phyloP scores from a whole-genome alignment of 1,140 invertebrate species.

The Teleopsis dalmanni region DNA sequence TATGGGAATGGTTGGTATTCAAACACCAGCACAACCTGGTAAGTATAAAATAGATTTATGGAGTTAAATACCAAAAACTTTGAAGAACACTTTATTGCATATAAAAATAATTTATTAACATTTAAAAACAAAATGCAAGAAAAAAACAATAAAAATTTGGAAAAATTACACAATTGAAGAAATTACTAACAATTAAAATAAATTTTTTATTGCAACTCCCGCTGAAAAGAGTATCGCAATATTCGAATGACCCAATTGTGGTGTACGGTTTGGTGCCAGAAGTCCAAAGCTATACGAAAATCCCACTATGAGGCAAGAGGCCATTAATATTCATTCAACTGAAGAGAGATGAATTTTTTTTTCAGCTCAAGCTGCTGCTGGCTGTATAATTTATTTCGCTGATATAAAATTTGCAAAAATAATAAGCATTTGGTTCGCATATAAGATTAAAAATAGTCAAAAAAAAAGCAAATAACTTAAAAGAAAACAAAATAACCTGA shows the following conservation, averaged over 20 bases:
- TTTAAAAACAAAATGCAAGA: not conserved
- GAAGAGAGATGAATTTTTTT: constrained; percentile 3
- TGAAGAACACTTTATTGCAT: too few species aligned
- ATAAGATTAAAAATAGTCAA: not conserved
- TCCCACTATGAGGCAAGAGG: too few species aligned
- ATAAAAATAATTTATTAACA: too few species aligned
- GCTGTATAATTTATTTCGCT: constrained; percentile 6
- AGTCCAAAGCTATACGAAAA: too few species aligned
- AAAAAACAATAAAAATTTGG: not conserved
- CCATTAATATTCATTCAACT: constrained; percentile 10
- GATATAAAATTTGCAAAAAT: not conserved
- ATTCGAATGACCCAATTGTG: constrained; percentile 16
- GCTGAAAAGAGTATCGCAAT: not conserved
- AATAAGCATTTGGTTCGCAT: constrained; percentile 2
- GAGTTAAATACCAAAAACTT: too few species aligned
- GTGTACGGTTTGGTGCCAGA: not conserved
- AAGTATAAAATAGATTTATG: too few species aligned
- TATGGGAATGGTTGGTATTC: too few species aligned
- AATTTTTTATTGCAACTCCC: too few species aligned
- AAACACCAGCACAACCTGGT: too few species aligned
- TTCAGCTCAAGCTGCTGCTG: not conserved
- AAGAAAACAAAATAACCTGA: too few species aligned
- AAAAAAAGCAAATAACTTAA: too few species aligned
- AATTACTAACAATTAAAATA: too few species aligned
- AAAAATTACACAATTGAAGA: not conserved